These are phyloP conservation scores for Uloborus diversus DNA, from an alignment of 1,140 invertebrate species.

Conservation along the genomic window DNA sequence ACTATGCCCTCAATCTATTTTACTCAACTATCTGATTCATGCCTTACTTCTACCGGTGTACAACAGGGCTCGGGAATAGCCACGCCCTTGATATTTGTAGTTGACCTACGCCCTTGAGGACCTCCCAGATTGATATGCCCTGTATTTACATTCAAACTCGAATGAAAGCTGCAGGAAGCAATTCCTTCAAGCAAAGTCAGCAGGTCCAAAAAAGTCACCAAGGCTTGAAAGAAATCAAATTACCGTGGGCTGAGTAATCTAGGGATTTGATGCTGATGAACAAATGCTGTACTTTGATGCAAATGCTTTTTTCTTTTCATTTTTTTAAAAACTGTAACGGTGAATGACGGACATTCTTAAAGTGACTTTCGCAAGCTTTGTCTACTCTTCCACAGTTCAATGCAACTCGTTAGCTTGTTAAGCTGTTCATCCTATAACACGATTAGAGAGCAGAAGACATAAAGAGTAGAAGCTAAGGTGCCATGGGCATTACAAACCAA, in stretches of 20 bases:
- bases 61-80: background rate
- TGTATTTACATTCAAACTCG: constrained; percentile 18
- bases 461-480: background rate
- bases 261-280: no score
- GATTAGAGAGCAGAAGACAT: constrained; percentile 23
- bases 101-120: constrained; percentile 15
- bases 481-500: background rate
- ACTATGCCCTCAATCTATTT: constrained; percentile 23
- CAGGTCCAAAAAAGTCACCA: background rate
- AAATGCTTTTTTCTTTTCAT: background rate
- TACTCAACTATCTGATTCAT: constrained; percentile 21
- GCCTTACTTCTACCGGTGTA: background rate
- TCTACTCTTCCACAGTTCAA: background rate
- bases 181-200: no score
- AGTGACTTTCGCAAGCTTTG: background rate
- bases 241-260: no score
- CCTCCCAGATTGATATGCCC: constrained; percentile 9
- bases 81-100: background rate
- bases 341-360: background rate
- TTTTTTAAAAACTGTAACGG: no score
- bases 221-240: no score
- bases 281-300: no score
- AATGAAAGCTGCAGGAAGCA: no score
- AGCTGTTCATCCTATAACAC: constrained; percentile 35
- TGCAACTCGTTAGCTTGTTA: constrained; percentile 34